phyloP scores from a whole-genome alignment of 2,888 invertebrate genomes.

The Panopea generosa region DNA sequence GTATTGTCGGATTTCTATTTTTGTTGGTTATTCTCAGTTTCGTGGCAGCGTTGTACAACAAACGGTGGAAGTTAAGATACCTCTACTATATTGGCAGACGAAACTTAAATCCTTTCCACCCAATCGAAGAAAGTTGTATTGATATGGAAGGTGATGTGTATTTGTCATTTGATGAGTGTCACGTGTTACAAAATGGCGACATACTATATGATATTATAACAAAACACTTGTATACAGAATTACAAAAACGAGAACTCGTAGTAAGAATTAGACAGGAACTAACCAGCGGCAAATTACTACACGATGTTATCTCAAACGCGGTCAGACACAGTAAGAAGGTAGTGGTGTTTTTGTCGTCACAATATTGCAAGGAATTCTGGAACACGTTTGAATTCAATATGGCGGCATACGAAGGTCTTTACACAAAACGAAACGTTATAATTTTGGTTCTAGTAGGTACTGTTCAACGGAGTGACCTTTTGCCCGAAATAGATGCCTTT shows the following conservation, averaged over 20 bases:
- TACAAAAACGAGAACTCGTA: constrained; percentile 8
- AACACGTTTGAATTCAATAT: constrained; percentile 54
- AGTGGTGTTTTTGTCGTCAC: constrained; percentile 28
- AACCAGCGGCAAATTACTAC: constrained; percentile 1
- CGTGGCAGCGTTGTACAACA: constrained; percentile 21
- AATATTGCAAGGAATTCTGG: constrained; percentile 44
- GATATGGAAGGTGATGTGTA: constrained; percentile 21
- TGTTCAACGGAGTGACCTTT: not conserved
- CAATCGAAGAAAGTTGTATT: not conserved
- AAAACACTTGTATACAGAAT: constrained; percentile 5
- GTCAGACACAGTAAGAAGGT: constrained; percentile 33
- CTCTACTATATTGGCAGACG: constrained; percentile 34
- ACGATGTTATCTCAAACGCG: constrained; percentile 21
- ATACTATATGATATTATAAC: constrained; percentile 15
- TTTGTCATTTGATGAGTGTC: constrained; percentile 33
- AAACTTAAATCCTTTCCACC: constrained; percentile 32
- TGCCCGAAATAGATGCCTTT: constrained; percentile 23
- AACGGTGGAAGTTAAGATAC: constrained; percentile 42
- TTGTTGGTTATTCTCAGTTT: constrained; percentile 20
- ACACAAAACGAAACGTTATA: constrained; percentile 37
- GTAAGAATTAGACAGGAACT: constrained; percentile 34
- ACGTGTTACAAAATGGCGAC: constrained; percentile 3
- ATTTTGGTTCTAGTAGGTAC: constrained; percentile 34
- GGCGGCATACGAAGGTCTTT: constrained; percentile 50
- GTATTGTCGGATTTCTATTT: constrained; percentile 14